Conservation (phyloP, 2,113 vertebrate species). For the Porphyrio hochstetteri region DNA sequence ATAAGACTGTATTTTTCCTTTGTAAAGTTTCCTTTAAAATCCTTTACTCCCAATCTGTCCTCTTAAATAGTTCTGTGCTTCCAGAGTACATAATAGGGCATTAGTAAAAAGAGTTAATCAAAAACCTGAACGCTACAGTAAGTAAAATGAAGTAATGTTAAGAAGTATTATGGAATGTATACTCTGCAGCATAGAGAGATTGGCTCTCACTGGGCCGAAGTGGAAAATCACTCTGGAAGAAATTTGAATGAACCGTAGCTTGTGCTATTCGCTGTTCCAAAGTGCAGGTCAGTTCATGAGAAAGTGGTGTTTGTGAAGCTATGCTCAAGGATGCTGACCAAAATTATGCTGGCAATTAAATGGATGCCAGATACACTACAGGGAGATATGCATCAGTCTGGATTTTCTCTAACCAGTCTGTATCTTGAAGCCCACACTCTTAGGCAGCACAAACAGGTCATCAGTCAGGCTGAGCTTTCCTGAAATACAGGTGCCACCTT, state of each 20-base stretch:
- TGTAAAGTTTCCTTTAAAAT: slow-evolving; percentile 37
- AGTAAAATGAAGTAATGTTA: slow-evolving; percentile 34
- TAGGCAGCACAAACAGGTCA: background rate
- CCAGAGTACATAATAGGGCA: slow-evolving; percentile 25
- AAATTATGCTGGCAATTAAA: background rate
- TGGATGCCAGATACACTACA: background rate
- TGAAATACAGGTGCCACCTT: background rate
- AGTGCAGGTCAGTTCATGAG: slow-evolving; percentile 65
- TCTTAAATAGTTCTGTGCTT: slow-evolving; percentile 35
- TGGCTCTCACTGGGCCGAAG: slow-evolving; percentile 34
- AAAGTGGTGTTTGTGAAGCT: slow-evolving; percentile 3
- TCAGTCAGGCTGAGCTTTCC: background rate
- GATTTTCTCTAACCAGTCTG: background rate
- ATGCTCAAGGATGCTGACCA: background rate
- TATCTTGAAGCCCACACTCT: background rate
- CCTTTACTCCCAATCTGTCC: slow-evolving; percentile 3
- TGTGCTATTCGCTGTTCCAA: slow-evolving; percentile 63
- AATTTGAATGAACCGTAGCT: slow-evolving; percentile 24
- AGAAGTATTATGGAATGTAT: slow-evolving; percentile 69
- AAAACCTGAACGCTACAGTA: slow-evolving; percentile 53
- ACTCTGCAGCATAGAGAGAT: slow-evolving; percentile 51
- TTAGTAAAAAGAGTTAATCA: slow-evolving; percentile 68
- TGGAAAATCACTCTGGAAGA: slow-evolving; percentile 45
- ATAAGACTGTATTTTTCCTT: slow-evolving; percentile 25
- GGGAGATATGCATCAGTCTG: background rate